phyloP scores from a whole-genome alignment of 92 coral and sea anemone genomes.

The Zoanthus sansibaricus region DNA sequence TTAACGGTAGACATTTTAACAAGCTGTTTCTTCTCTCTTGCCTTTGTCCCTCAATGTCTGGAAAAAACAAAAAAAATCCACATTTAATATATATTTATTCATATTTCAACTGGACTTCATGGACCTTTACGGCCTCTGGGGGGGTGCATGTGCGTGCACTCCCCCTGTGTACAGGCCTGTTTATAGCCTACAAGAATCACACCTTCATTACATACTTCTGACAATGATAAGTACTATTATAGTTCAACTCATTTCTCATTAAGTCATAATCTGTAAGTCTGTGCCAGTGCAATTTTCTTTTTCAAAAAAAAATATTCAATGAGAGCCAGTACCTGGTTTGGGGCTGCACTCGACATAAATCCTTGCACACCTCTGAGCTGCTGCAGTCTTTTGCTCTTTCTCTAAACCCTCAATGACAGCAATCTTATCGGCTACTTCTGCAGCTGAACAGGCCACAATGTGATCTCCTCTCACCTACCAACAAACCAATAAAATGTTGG shows the following conservation, averaged over 20 bases:
- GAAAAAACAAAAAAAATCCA: neutral
- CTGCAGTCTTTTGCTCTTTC: conserved; percentile 87
- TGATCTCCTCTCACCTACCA: conserved; percentile 93
- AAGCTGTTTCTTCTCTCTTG: conserved; percentile 72
- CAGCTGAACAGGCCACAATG: conserved; percentile 92
- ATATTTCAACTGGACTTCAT: too few relatives aligned
- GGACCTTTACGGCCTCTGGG: too few relatives aligned
- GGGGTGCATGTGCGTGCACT: too few relatives aligned
- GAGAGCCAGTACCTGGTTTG: conserved; percentile 77
- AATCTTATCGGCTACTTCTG: conserved; percentile 92
- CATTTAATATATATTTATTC: neutral
- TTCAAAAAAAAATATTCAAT: neutral
- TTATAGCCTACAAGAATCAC: too few relatives aligned
- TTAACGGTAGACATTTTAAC: conserved; percentile 64
- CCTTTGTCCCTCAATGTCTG: conserved; percentile 80
- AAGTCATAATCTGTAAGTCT: too few relatives aligned
- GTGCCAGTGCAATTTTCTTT: too few relatives aligned
- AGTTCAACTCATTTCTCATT: too few relatives aligned
- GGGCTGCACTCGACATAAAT: conserved; percentile 97
- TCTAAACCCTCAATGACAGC: conserved; percentile 93
- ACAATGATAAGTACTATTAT: too few relatives aligned
- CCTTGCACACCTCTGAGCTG: conserved; percentile 94
- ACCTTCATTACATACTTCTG: too few relatives aligned
- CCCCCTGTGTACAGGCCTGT: too few relatives aligned
- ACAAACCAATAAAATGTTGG: neutral